Conservation (phyloP, 2,888 invertebrate species). For the Athetis lepigone region DNA sequence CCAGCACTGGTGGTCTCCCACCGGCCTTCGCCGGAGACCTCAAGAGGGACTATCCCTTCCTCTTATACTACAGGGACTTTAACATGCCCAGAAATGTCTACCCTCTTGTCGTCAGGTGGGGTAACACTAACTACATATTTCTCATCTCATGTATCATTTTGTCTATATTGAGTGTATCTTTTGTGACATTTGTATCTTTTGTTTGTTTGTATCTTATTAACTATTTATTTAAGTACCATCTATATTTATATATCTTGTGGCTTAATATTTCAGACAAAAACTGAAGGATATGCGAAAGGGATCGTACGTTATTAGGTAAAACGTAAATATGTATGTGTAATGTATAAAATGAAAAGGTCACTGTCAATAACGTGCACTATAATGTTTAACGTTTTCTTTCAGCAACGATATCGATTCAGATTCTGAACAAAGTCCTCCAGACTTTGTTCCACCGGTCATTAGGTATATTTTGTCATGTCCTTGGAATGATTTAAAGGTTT, state of each 20-base stretch:
- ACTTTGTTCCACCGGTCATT: conserved; percentile 79
- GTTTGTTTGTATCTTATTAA: conserved; percentile 38
- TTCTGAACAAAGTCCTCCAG: conserved; percentile 75
- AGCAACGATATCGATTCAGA: conserved; percentile 85
- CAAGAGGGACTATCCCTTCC: conserved; percentile 92
- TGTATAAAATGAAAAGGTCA: conserved; percentile 52
- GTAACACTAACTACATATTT: conserved; percentile 9
- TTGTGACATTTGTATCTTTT: conserved; percentile 32
- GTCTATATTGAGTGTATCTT: conserved; percentile 47
- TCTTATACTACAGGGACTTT: conserved; percentile 94
- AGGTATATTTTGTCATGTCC: conserved; percentile 78
- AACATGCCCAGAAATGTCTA: conserved; percentile 92
- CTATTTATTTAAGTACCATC: conserved; percentile 54
- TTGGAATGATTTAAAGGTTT: conserved; percentile 71
- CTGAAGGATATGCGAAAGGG: conserved; percentile 74
- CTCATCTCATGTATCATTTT: conserved; percentile 41
- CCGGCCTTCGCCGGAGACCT: conserved; percentile 93
- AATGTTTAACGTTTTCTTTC: conserved; percentile 81
- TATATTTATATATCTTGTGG: conserved; percentile 57
- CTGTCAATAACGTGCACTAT: conserved; percentile 69
- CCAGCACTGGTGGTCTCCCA: conserved; percentile 94
- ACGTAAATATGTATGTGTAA: conserved; percentile 59
- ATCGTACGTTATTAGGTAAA: conserved; percentile 84
- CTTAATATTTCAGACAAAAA: conserved; percentile 81
- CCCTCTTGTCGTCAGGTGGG: conserved; percentile 94